A percentile compares a stretch with the other conserved stretches of the same genome.
Conservation (phyloP, 2,888 invertebrate genomes). For the Shargacucullia verbasci region DNA sequence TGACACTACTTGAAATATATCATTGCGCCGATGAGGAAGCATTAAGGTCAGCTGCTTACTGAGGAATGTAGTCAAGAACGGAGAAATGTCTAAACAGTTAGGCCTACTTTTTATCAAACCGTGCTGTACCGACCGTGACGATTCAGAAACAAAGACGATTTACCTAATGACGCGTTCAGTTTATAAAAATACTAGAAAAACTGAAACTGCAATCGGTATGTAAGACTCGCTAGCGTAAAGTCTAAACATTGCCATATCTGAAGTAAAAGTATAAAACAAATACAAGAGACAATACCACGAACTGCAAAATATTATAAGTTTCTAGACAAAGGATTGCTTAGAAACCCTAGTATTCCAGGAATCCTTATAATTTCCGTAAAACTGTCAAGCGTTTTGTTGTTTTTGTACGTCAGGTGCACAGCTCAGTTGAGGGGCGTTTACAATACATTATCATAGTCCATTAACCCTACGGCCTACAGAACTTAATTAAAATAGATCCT, state of each 20-base stretch:
- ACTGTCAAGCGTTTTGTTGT: slow-evolving; percentile 17
- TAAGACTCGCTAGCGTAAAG: neutral
- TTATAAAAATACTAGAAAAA: slow-evolving; percentile 18
- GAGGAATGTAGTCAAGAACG: slow-evolving; percentile 71
- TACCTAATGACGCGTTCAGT: slow-evolving; percentile 59
- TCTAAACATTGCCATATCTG: neutral
- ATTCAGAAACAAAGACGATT: slow-evolving; percentile 55
- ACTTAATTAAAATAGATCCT: slow-evolving; percentile 28
- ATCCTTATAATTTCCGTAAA: slow-evolving; percentile 42
- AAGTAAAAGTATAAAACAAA: neutral
- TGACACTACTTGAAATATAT: slow-evolving; percentile 38
- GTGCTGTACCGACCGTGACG: slow-evolving; percentile 70
- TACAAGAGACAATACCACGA: neutral
- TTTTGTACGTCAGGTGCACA: slow-evolving; percentile 11
- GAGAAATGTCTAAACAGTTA: slow-evolving; percentile 79
- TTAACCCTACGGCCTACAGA: slow-evolving; percentile 17
- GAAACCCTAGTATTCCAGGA: slow-evolving; percentile 37
- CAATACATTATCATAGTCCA: slow-evolving; percentile 18
- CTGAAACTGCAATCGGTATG: neutral
- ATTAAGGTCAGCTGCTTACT: slow-evolving; percentile 72
- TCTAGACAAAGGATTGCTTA: slow-evolving; percentile 15
- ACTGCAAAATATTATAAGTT: neutral
- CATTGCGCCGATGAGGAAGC: slow-evolving; percentile 53
- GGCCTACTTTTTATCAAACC: slow-evolving; percentile 77
- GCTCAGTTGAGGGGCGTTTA: neutral